Base-by-base conservation (phyloP, 2,113 vertebrate species). In the Spea multiplicata region DNA sequence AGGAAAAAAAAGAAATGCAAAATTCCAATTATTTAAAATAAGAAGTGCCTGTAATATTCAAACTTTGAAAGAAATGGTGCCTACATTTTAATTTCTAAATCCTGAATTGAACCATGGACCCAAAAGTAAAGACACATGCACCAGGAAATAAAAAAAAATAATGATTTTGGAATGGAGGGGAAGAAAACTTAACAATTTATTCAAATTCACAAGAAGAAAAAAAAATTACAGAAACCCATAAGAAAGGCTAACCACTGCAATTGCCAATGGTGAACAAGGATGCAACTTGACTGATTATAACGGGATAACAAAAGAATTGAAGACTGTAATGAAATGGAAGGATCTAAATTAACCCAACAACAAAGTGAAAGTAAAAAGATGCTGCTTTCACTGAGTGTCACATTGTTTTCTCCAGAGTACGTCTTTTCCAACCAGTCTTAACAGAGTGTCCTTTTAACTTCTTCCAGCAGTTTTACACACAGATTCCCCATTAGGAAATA, bases 41-140 rank as follows among this genome's bases (percentile, higher is more conserved):
- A 30, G 30, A 30, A 30, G 30, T 30, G 50, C 12, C 57, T 73
- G 73, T 46, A 49, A 73, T 67, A 74, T 73, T 67, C 71, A 68
- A 65, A 78, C 49, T 80, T 8, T 52, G 17, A 44, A 55, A 55
- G 3, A 30, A 30, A 13, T 50, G 45, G 61, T 67, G 53, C 65
- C 66, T 53, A 44, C 75, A 74, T 17, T 81, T 80, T 82, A 74
- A 82, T 78, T 75, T 81, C 69, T 76, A 84, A 78, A 81, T 81
- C 74, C 85, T 76, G 73, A 73, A 83, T 82, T 79, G 83, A 88
- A 83, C 84, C 82, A 86, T 82, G 85, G 86, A 84, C 86, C 77
- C 66, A 86, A 89, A 30, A 87, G 84, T 78, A 87, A 83, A 86
- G 57, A 81, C 84, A 87, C 86, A 87, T 82, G 86, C 83, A 55